These are phyloP conservation scores for Zoanthus gigantus DNA, from an alignment of 92 coral and sea anemone species.

Conservation along the genomic window DNA sequence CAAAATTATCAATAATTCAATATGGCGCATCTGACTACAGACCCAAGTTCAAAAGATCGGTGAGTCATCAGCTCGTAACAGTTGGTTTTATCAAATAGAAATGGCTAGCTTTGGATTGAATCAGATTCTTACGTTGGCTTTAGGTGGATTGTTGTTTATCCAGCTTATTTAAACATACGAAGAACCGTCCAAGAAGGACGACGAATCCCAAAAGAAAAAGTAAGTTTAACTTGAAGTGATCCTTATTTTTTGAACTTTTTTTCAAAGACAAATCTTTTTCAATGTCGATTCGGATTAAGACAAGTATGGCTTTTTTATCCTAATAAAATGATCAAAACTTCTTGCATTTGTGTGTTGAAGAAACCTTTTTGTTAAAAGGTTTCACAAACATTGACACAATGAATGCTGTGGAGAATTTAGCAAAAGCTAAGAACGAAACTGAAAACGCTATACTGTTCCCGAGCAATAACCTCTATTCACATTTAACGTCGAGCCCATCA, in stretches of 20 bases:
- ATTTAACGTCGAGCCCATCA: too few relatives aligned
- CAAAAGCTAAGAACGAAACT: too few relatives aligned
- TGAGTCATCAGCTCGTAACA: slow-evolving; percentile 44
- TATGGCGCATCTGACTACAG: slow-evolving; percentile 90
- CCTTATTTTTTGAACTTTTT: not conserved
- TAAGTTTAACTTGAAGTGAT: not conserved
- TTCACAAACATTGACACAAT: too few relatives aligned
- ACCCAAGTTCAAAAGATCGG: slow-evolving; percentile 92
- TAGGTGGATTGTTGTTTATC: slow-evolving; percentile 96
- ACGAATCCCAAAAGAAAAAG: slow-evolving; percentile 94
- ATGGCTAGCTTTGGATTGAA: not conserved
- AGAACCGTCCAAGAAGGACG: slow-evolving; percentile 93
- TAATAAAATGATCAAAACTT: too few relatives aligned
- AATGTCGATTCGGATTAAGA: too few relatives aligned
- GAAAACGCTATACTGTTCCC: too few relatives aligned
- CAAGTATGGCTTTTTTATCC: too few relatives aligned
- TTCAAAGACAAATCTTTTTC: too few relatives aligned
- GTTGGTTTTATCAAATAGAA: not conserved
- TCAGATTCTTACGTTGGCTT: not conserved
- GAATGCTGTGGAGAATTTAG: too few relatives aligned
- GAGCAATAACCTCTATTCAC: too few relatives aligned
- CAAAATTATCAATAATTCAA: slow-evolving; percentile 26
- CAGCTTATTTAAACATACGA: slow-evolving; percentile 90
- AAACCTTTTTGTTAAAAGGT: too few relatives aligned
- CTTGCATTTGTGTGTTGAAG: too few relatives aligned